Percentiles rank a stretch among this genome's conserved stretches.
phyloP scores from a whole-genome alignment of 2,113 vertebrate genomes.

The Axis porcinus region DNA sequence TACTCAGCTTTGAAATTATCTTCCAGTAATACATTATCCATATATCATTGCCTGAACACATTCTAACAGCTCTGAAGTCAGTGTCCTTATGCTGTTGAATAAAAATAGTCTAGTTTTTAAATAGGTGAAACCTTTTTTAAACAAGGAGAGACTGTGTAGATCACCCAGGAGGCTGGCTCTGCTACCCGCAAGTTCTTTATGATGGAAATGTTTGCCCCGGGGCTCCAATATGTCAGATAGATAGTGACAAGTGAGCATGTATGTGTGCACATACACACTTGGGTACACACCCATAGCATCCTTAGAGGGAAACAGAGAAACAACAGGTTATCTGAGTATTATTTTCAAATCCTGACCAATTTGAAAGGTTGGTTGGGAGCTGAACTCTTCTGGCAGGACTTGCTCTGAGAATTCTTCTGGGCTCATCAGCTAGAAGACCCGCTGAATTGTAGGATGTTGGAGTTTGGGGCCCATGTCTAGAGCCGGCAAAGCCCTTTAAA shows the following conservation, averaged over 20 bases:
- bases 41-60: neutral
- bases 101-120: conserved; percentile 31
- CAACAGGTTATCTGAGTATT: neutral
- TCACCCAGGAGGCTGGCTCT: neutral
- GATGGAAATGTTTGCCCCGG: neutral
- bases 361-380: neutral
- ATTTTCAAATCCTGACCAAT: neutral
- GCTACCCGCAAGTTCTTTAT: neutral
- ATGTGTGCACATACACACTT: too few relatives aligned
- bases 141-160: neutral
- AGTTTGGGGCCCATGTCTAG: neutral
- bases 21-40: neutral
- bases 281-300: neutral
- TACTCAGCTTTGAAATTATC: neutral
- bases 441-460: rapidly evolving
- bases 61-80: conserved; percentile 24
- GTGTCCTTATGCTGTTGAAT: neutral
- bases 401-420: neutral
- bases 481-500: neutral
- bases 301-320: neutral
- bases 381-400: neutral
- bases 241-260: neutral
- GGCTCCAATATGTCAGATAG: neutral
- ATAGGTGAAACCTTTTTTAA: neutral
- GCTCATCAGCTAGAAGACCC: neutral